Evolutionary conservation across 2,113 vertebrate genomes (phyloP).

Genomic region (Bothrops jararaca): DNA sequence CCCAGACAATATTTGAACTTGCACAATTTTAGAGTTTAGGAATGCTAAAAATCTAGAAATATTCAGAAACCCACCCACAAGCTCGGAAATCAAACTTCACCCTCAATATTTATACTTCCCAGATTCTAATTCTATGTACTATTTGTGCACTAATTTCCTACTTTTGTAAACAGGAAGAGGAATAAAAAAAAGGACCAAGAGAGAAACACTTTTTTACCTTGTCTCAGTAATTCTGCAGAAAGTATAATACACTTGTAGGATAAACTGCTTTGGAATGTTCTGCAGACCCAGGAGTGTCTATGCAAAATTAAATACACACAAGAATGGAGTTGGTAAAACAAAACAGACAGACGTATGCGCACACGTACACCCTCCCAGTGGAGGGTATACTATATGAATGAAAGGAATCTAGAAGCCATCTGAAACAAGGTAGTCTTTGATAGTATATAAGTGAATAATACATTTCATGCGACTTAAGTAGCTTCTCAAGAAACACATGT

Average conservation of each 20-base stretch:
- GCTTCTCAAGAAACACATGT: background rate
- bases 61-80: too few species aligned
- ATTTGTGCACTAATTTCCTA: rapidly evolving
- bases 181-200: rapidly evolving
- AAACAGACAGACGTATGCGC: background rate
- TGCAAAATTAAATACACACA: background rate
- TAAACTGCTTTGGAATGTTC: conserved; percentile 81
- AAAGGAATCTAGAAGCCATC: background rate
- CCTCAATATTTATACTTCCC: background rate
- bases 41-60: background rate
- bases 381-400: background rate
- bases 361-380: background rate
- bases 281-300: conserved; percentile 91
- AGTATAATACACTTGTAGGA: conserved; percentile 85
- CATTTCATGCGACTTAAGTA: background rate
- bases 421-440: background rate
- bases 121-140: background rate
- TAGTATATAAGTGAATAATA: background rate
- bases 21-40: background rate
- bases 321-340: background rate
- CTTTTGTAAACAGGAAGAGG: background rate
- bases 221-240: conserved; percentile 79
- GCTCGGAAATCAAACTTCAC: too few species aligned
- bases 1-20: background rate
- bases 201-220: conserved; percentile 60